phyloP scores from a whole-genome alignment of 2,888 invertebrate species.

The Stenurella melanura region DNA sequence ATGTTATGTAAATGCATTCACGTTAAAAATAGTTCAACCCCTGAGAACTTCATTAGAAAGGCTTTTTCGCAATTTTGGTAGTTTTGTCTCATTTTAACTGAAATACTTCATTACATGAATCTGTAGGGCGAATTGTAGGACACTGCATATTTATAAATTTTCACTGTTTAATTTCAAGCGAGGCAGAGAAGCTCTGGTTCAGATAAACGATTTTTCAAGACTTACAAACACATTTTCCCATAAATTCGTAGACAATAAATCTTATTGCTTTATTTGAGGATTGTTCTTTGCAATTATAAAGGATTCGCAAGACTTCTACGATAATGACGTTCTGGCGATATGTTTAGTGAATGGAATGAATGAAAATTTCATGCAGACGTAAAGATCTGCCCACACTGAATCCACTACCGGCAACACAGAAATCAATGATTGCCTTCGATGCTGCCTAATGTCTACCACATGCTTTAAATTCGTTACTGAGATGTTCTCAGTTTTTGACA shows the following conservation, averaged over 20 bases:
- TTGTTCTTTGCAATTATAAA: not conserved
- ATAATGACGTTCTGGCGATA: not conserved
- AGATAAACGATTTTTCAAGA: not conserved
- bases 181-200: too few relatives aligned
- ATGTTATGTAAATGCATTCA: too few relatives aligned
- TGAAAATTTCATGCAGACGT: conserved; percentile 23
- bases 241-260: not conserved
- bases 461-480: not conserved
- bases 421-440: conserved; percentile 22
- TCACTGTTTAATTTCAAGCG: too few relatives aligned
- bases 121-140: too few relatives aligned
- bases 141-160: too few relatives aligned
- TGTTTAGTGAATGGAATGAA: conserved; percentile 13
- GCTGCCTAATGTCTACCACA: conserved; percentile 7
- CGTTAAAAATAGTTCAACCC: too few relatives aligned
- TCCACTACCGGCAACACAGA: conserved; percentile 15
- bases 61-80: too few relatives aligned
- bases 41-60: too few relatives aligned
- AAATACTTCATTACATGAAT: too few relatives aligned
- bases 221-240: not conserved
- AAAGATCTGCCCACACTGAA: conserved; percentile 23
- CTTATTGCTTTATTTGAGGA: not conserved
- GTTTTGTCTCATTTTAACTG: too few relatives aligned
- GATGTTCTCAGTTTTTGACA: not conserved
- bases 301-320: not conserved